phyloP scores from a whole-genome alignment of 1,140 invertebrate genomes.

The Pseudomyrmex concolor region DNA sequence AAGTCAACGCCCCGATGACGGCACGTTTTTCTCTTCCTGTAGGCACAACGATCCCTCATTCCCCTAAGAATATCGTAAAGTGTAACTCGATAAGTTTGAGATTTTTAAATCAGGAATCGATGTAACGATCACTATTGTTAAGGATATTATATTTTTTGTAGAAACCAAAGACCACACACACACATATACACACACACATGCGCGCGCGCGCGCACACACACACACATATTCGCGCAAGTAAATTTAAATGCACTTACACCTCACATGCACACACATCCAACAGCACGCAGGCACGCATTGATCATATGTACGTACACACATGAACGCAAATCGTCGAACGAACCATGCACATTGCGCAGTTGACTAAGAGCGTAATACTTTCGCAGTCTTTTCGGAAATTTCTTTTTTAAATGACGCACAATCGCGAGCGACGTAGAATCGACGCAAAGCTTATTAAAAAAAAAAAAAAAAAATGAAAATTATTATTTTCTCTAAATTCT shows the following conservation, averaged over 20 bases:
- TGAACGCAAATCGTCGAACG: conserved; percentile 62
- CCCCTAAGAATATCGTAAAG: conserved; percentile 64
- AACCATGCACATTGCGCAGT: conserved; percentile 63
- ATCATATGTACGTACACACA: conserved; percentile 10
- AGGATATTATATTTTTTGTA: conserved; percentile 81
- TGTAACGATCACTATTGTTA: conserved; percentile 77
- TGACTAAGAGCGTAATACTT: conserved; percentile 53
- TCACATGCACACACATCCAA: conserved; percentile 50
- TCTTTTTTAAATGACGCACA: conserved; percentile 38
- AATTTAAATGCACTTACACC: not conserved
- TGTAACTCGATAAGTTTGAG: conserved; percentile 74
- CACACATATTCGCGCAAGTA: conserved; percentile 18
- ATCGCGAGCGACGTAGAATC: conserved; percentile 66
- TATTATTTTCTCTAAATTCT: not conserved
- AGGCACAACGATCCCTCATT: conserved; percentile 59
- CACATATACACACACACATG: not conserved
- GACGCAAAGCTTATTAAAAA: conserved; percentile 25
- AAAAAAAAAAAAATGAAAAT: not conserved
- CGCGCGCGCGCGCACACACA: not conserved
- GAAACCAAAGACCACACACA: conserved; percentile 79
- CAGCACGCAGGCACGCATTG: conserved; percentile 37
- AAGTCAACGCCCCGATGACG: conserved; percentile 64
- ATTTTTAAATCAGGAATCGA: conserved; percentile 78
- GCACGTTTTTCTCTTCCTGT: conserved; percentile 64
- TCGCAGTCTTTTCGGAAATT: conserved; percentile 44